Evolutionary conservation across 1,140 invertebrate species (phyloP).

Genomic region (Danaus melanippus): DNA sequence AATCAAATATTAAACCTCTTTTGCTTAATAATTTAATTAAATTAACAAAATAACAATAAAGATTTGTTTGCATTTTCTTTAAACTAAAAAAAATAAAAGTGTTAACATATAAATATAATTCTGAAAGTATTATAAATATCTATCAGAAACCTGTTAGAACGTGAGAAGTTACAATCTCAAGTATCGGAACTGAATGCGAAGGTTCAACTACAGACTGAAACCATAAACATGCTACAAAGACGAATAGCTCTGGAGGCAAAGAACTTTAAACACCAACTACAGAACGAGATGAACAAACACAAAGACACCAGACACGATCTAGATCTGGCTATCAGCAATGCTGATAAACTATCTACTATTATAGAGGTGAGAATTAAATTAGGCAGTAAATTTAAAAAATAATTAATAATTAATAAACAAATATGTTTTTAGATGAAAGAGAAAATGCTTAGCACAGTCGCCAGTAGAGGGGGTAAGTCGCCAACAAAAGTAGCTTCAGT

Average conservation of each 20-base stretch:
- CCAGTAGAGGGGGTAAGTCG: slow-evolving; percentile 42
- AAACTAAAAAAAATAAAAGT: no score
- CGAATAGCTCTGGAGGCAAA: slow-evolving; percentile 80
- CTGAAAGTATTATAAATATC: neutral
- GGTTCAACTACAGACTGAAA: slow-evolving; percentile 78
- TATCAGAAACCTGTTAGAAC: slow-evolving; percentile 77
- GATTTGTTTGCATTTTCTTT: no score
- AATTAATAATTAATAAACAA: no score
- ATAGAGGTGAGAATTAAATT: slow-evolving; percentile 58
- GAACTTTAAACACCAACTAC: slow-evolving; percentile 79
- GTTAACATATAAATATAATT: no score
- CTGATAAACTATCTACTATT: slow-evolving; percentile 72
- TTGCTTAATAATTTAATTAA: no score
- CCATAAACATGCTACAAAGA: slow-evolving; percentile 78
- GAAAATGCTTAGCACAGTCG: slow-evolving; percentile 51
- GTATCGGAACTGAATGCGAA: slow-evolving; percentile 76
- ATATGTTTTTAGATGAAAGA: slow-evolving; percentile 51
- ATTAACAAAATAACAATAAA: no score
- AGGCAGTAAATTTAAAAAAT: neutral
- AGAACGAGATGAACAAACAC: slow-evolving; percentile 77
- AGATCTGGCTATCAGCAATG: slow-evolving; percentile 75
- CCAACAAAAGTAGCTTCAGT: slow-evolving; percentile 36
- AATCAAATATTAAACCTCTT: no score
- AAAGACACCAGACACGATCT: slow-evolving; percentile 80
- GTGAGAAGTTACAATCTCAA: slow-evolving; percentile 79